Conservation (phyloP, 2,888 invertebrate genomes). For the Stenurella melanura region DNA sequence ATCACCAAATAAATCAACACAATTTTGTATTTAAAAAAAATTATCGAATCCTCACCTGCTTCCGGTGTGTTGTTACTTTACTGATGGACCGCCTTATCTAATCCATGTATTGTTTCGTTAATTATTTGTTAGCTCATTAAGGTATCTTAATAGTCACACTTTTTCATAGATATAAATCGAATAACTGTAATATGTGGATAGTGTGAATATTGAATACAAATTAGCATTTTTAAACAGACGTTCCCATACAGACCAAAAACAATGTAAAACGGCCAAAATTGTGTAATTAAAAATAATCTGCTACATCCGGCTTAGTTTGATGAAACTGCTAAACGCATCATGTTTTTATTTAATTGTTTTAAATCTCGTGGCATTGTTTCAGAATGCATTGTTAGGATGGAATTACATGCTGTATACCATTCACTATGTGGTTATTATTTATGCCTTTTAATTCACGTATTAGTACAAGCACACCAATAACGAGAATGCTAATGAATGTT, state of each 20-base stretch:
- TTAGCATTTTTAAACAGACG: slow-evolving; percentile 34
- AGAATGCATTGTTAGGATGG: slow-evolving; percentile 21
- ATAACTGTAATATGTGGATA: slow-evolving; percentile 10
- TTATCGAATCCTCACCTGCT: slow-evolving; percentile 34
- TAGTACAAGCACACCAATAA: slow-evolving; percentile 14
- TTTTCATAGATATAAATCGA: slow-evolving; percentile 8
- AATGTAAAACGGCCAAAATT: slow-evolving; percentile 37
- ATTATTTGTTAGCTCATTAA: slow-evolving; percentile 20
- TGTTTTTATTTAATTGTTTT: slow-evolving; percentile 45
- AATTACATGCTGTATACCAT: slow-evolving; percentile 30
- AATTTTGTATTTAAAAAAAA: slow-evolving; percentile 13
- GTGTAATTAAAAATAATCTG: slow-evolving; percentile 43
- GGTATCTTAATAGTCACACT: slow-evolving; percentile 15
- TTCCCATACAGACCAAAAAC: slow-evolving; percentile 30
- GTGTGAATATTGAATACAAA: slow-evolving; percentile 22
- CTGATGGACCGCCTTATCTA: slow-evolving; percentile 4
- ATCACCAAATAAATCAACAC: slow-evolving; percentile 11
- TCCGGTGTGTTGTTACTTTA: slow-evolving; percentile 21
- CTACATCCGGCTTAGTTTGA: slow-evolving; percentile 32
- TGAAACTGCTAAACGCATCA: slow-evolving; percentile 39
- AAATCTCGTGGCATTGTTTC: slow-evolving; percentile 44
- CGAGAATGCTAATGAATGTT: slow-evolving; percentile 17
- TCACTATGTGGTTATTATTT: slow-evolving; percentile 30
- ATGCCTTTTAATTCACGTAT: slow-evolving; percentile 31
- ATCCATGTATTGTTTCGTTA: slow-evolving; percentile 16